Evolutionary conservation across 2,797 vertebrate genomes (phyloP).

Genomic region (Gambelia wislizenii): DNA sequence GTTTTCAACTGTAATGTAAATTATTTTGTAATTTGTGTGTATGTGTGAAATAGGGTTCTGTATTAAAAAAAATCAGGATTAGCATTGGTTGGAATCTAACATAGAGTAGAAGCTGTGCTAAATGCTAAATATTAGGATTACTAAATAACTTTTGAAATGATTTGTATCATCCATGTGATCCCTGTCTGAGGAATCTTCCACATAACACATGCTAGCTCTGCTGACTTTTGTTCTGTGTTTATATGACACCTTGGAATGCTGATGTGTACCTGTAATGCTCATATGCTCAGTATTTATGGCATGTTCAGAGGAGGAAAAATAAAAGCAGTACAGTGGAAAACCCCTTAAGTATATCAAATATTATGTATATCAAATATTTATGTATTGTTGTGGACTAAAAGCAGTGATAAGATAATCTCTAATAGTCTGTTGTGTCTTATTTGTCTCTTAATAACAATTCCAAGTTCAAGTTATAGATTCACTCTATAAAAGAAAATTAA

Average conservation of each 20-base stretch:
- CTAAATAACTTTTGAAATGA: not conserved
- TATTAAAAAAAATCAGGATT: constrained; percentile 41
- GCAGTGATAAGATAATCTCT: not conserved
- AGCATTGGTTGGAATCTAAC: not conserved
- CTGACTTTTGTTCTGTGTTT: not conserved
- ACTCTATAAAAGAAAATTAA: not conserved
- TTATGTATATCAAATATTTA: not conserved
- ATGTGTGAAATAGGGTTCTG: constrained; percentile 24
- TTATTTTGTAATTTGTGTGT: constrained; percentile 17
- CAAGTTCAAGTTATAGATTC: not conserved
- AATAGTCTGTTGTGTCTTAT: too few relatives aligned
- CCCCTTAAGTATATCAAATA: too few relatives aligned
- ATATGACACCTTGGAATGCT: not conserved
- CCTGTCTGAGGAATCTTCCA: not conserved
- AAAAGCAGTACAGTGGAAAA: not conserved
- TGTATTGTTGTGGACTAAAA: not conserved
- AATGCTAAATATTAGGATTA: not conserved
- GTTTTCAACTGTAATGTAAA: constrained; percentile 39
- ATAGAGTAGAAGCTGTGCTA: not conserved
- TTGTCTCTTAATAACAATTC: not conserved
- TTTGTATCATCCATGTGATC: not conserved
- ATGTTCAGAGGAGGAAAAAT: not conserved
- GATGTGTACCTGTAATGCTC: not conserved
- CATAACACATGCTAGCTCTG: not conserved
- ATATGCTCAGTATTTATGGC: not conserved